Percentiles rank a stretch among this genome's conserved stretches.
phyloP scores from a whole-genome alignment of 2,113 vertebrate genomes.

The Myanophis thanlyinensis region DNA sequence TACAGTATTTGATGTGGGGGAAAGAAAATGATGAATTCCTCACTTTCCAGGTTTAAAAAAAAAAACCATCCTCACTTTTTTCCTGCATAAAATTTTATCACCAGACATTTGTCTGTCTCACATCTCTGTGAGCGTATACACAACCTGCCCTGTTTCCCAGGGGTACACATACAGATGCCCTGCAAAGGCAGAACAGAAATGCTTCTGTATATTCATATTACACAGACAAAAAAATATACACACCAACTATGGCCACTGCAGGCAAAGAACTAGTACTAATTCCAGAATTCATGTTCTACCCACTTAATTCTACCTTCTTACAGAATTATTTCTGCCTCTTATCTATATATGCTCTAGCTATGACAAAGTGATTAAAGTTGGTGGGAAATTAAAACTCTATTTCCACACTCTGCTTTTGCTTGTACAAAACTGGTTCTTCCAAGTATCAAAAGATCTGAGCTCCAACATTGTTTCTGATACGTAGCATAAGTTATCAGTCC shows the following conservation, averaged over 20 bases:
- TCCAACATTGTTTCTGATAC: not conserved
- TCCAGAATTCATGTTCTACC: not conserved
- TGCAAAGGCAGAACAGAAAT: not conserved
- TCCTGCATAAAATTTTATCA: not conserved
- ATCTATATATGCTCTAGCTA: not conserved
- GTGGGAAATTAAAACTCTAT: not conserved
- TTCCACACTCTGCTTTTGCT: not conserved
- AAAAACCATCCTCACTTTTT: not conserved
- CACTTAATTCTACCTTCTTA: not conserved
- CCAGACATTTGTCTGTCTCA: not conserved
- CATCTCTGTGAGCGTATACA: not conserved
- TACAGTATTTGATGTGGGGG: not conserved
- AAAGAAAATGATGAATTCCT: not conserved
- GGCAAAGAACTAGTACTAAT: not conserved
- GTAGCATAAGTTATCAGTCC: not conserved
- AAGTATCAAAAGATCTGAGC: not conserved
- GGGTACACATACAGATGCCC: not conserved
- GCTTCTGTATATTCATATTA: not conserved
- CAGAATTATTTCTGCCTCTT: not conserved
- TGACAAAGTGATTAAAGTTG: not conserved
- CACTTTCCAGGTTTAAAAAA: too few relatives aligned
- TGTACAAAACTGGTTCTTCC: not conserved
- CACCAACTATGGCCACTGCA: not conserved
- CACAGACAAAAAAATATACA: not conserved
- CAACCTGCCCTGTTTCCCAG: not conserved